phyloP scores from a whole-genome alignment of 2,888 invertebrate genomes.

The Pocota personata region DNA sequence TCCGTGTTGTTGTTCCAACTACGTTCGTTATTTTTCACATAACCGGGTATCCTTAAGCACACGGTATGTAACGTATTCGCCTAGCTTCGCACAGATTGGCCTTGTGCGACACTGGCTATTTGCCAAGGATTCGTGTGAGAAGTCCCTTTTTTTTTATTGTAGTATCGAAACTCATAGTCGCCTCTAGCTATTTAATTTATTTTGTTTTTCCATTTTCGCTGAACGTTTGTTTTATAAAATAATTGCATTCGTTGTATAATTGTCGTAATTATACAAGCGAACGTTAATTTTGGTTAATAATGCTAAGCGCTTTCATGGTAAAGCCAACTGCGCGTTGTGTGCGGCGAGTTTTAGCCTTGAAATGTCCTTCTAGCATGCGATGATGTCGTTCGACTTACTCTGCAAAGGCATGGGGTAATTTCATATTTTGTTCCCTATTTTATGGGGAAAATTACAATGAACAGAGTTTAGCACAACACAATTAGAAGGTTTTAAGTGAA shows the following conservation, averaged over 20 bases:
- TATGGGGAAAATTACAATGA: slow-evolving; percentile 50
- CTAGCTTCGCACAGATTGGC: slow-evolving; percentile 11
- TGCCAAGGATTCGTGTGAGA: slow-evolving; percentile 57
- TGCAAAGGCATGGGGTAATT: background rate
- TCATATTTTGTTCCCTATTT: slow-evolving; percentile 6
- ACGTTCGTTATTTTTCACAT: slow-evolving; percentile 44
- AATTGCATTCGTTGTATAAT: slow-evolving; percentile 71
- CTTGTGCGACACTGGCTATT: slow-evolving; percentile 34
- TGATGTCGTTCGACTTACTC: slow-evolving; percentile 18
- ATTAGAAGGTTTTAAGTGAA: slow-evolving; percentile 13
- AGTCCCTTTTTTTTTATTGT: slow-evolving; percentile 23
- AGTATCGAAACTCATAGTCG: slow-evolving; percentile 32
- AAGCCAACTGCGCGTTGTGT: slow-evolving; percentile 42
- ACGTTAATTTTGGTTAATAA: slow-evolving; percentile 74
- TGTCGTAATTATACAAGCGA: slow-evolving; percentile 70
- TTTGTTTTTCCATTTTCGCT: slow-evolving; percentile 59
- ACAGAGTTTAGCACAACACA: slow-evolving; percentile 48
- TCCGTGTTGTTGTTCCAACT: slow-evolving; percentile 62
- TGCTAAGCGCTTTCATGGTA: slow-evolving; percentile 74
- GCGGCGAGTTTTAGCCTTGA: slow-evolving; percentile 59
- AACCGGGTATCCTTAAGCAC: slow-evolving; percentile 51
- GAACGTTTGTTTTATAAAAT: slow-evolving; percentile 74
- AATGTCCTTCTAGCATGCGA: slow-evolving; percentile 69
- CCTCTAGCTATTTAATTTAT: slow-evolving; percentile 53
- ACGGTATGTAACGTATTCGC: slow-evolving; percentile 29